phyloP scores from a whole-genome alignment of 2,888 invertebrate genomes.

The Protophormia terraenovae region DNA sequence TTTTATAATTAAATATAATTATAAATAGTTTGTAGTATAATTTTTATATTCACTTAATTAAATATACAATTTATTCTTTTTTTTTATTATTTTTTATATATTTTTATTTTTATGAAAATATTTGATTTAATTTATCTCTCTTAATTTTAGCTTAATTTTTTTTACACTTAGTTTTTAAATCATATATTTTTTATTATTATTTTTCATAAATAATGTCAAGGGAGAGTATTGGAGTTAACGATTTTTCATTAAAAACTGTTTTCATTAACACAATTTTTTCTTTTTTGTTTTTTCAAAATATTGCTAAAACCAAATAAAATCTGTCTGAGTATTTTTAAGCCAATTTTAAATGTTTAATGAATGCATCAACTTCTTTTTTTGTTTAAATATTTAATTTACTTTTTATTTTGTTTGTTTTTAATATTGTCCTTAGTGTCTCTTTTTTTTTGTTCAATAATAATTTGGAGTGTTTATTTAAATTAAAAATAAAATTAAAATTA shows the following conservation, averaged over 20 bases:
- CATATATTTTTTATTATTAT: constrained; percentile 1
- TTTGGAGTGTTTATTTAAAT: not conserved
- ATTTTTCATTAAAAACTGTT: constrained; percentile 7
- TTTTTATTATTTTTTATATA: constrained; percentile 34
- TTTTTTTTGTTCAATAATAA: not conserved
- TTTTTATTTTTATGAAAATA: constrained; percentile 68
- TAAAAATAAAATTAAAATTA: not conserved
- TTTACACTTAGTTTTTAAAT: constrained; percentile 60
- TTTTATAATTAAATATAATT: constrained; percentile 46
- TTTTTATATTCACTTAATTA: constrained; percentile 65
- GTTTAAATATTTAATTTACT: constrained; percentile 14
- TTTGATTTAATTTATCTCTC: constrained; percentile 58
- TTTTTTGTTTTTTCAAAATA: not conserved
- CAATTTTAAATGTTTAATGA: not conserved
- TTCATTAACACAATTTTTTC: constrained; percentile 2
- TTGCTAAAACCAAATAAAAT: not conserved
- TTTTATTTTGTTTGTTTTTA: constrained; percentile 44
- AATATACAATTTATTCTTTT: constrained; percentile 51
- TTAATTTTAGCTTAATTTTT: constrained; percentile 30
- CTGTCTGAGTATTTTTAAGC: constrained; percentile 45
- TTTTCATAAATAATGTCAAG: too few relatives aligned
- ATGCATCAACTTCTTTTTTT: too few relatives aligned
- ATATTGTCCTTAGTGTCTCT: constrained; percentile 64
- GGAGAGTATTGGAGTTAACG: not conserved
- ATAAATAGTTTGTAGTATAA: constrained; percentile 53